These are phyloP conservation scores for Mythimna loreyi DNA, from an alignment of 2,888 invertebrate species.

Conservation along the genomic window DNA sequence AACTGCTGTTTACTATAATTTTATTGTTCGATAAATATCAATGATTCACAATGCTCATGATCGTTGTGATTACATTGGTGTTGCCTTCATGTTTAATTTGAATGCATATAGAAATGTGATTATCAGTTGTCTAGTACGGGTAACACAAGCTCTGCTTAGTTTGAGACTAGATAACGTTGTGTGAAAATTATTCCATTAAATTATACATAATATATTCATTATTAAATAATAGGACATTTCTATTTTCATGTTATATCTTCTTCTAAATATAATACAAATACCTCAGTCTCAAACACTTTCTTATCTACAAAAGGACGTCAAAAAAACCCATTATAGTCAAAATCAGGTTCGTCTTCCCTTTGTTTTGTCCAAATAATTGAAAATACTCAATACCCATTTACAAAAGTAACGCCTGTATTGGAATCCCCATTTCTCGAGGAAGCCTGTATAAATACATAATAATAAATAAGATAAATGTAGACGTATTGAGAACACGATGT, in stretches of 20 bases:
- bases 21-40: no score
- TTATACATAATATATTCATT: no score
- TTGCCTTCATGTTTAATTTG: no score
- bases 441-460: constrained; percentile 62
- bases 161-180: no score
- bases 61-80: neutral
- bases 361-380: constrained; percentile 44
- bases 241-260: neutral
- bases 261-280: neutral
- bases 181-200: no score
- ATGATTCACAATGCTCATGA: no score
- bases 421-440: constrained; percentile 44
- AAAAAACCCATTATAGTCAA: constrained; percentile 4
- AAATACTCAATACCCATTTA: constrained; percentile 48
- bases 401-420: constrained; percentile 36
- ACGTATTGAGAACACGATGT: constrained; percentile 54
- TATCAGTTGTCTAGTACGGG: no score
- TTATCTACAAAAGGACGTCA: constrained; percentile 9
- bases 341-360: constrained; percentile 27
- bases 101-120: no score
- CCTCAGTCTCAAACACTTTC: constrained; percentile 9
- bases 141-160: no score
- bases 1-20: no score
- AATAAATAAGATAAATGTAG: constrained; percentile 63
- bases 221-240: neutral